These are phyloP conservation scores for Sylvicola cinctus DNA, from an alignment of 2,888 invertebrate genomes.

Conservation along the genomic window DNA sequence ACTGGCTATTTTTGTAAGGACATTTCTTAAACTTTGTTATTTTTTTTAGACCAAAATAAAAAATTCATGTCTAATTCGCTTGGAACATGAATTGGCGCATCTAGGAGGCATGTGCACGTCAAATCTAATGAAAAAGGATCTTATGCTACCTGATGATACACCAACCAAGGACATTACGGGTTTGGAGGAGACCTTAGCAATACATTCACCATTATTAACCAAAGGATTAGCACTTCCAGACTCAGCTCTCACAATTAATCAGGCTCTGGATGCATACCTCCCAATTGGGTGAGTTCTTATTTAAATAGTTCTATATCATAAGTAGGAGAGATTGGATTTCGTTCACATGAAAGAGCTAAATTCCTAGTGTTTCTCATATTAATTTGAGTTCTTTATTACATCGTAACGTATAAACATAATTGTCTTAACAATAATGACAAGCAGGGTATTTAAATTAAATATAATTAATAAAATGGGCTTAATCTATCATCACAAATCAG, in stretches of 20 bases:
- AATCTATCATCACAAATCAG: constrained; percentile 32
- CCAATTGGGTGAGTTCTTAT: constrained; percentile 49
- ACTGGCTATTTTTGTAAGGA: not conserved
- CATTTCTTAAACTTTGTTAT: not conserved
- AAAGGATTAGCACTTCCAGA: constrained; percentile 79
- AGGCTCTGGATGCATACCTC: constrained; percentile 74
- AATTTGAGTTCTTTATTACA: constrained; percentile 4
- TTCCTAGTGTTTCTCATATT: too few relatives aligned
- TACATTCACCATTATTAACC: constrained; percentile 45
- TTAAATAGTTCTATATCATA: constrained; percentile 6
- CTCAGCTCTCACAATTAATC: constrained; percentile 63
- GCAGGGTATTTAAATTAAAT: not conserved
- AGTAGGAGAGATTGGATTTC: too few relatives aligned
- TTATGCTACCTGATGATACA: constrained; percentile 31
- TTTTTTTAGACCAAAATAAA: constrained; percentile 17
- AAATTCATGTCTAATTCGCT: constrained; percentile 29
- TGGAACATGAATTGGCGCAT: constrained; percentile 80
- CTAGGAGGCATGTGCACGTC: constrained; percentile 83
- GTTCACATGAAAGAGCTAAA: too few relatives aligned
- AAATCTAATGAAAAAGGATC: constrained; percentile 66
- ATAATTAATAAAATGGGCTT: not conserved
- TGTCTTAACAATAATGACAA: too few relatives aligned
- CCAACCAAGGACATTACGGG: constrained; percentile 48
- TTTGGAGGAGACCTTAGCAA: constrained; percentile 37
- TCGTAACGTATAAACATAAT: too few relatives aligned